Base-by-base conservation (phyloP, 2,888 invertebrate species). In the Stomorhina lunata region DNA sequence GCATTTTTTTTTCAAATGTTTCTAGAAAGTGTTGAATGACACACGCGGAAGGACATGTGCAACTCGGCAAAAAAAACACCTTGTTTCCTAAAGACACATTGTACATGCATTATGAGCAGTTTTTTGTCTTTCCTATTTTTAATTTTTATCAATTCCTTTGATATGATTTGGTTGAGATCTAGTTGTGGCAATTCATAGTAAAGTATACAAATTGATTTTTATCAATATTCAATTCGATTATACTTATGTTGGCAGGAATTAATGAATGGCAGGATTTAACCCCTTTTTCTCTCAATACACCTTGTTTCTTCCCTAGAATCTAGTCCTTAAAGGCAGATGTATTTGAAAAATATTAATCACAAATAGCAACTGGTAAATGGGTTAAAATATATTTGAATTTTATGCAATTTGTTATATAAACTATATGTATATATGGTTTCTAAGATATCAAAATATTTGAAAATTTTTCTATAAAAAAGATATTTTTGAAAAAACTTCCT, bases 11-110 rank as follows among this genome's bases (percentile, higher is more conserved):
- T 40, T 27, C n/a, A n/a, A n/a, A n/a, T 29, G n/a, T n/a, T 10
- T n/a, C 4, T 20, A 45, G 53, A 37, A 82, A 82, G 81, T 81
- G 78, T 78, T 78, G 22, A 55, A 71, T 82, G 79, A 82, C 82
- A 82, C 82, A 82, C 82, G 82, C 82, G 82, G 75, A 82, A 79
- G 82, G 79, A 76, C 79, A 82, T 82, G 79, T 82, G 82, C 82
- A 82, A 82, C 37, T 76, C 29, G 37, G 22, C 40, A 66, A 63
- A 66, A 59, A 72, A 69, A 78, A 72, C 78, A 75, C 81, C 73
- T 82, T 73, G 78, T 73, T 61, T 50, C 40, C 37, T 43, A 50
- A 69, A 45, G 63, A 50, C 57, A 55, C 68, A 81, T 73, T 77
- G 43, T 65, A 50, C 57, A 61, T 75, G 79, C 75, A 82, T 79